phyloP scores from a whole-genome alignment of 2,888 invertebrate species.

The Cryptocephalus primarius region DNA sequence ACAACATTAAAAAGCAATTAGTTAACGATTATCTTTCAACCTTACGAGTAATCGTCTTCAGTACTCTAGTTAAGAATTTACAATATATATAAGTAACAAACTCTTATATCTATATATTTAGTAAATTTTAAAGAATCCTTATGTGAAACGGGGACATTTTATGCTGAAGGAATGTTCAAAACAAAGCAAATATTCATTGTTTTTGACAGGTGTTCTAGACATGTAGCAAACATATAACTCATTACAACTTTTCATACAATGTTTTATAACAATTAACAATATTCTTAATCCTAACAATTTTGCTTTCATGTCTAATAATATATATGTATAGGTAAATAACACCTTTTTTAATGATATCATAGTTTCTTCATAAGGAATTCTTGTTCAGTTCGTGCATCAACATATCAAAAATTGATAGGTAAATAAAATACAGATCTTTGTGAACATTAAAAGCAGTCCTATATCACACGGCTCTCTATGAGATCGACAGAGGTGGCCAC shows the following conservation, averaged over 20 bases:
- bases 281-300: too few species aligned
- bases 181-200: conserved; percentile 2
- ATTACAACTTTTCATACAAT: too few species aligned
- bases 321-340: too few species aligned
- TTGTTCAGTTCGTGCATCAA: conserved; percentile 27
- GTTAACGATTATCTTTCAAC: conserved; percentile 15
- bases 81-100: conserved; percentile 27
- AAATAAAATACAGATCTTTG: conserved; percentile 38
- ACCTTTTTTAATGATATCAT: too few species aligned
- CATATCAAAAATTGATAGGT: conserved; percentile 12
- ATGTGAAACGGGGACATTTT: background rate
- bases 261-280: too few species aligned
- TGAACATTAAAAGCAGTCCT: conserved; percentile 37
- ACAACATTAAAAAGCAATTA: conserved; percentile 23
- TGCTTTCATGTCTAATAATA: too few species aligned
- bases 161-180: background rate
- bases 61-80: conserved; percentile 22
- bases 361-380: conserved; percentile 3
- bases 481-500: conserved; percentile 30
- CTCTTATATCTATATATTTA: conserved; percentile 16
- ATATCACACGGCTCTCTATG: conserved; percentile 37
- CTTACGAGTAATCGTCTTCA: conserved; percentile 10
- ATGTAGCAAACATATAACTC: too few species aligned
- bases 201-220: background rate
- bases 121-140: conserved; percentile 9